Evolutionary conservation across 2,888 invertebrate genomes (phyloP), one percentile per base, ranked within the genome.

Genomic region (Sarcophaga subvicina): DNA sequence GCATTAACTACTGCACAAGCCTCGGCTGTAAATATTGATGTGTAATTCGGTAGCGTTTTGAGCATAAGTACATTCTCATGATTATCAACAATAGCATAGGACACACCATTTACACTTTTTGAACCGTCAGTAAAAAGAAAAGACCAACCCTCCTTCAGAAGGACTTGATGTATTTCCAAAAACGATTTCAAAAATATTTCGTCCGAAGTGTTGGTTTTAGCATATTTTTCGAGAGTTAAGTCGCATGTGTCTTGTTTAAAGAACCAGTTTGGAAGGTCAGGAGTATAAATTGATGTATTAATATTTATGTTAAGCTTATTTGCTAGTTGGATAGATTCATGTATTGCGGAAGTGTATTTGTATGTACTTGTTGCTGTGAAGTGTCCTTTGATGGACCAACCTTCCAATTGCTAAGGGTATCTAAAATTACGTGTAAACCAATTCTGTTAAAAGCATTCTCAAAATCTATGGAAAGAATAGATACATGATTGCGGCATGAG

Each of bases 401-500:
- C 14, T 76, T 79, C 64, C 75, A 77, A 62, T 70, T 60, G 14
- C 27, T 20, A 14, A 79, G n/a, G 11, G 49, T 47, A n/a, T 80
- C 45, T 4, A 85, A 66, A 59, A 76, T 77, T 10, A 76, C n/a
- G 72, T 84, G 85, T 14, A 86, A 54, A 11, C 81, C 81, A 8
- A 88, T 72, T 71, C 83, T 80, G 14, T 89, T 86, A 37, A 88
- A 86, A 14, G 80, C 82, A 45, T 83, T 88, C 14, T 81, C 73
- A 63, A 88, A 85, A n/a, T 83, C 78, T 47, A 79, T 67, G 5
- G 73, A 72, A 0, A 83, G 67, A 27, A 83, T 63, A 3, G 83
- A 79, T 12, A 49, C 63, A n/a, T 83, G 83, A 22, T 79, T 79
- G 6, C 17, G 69, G 8, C 75, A 14, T 22, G 79, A 80, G 1